Conservation (phyloP, 1,140 invertebrate species). For the Melanaphis sacchari region DNA sequence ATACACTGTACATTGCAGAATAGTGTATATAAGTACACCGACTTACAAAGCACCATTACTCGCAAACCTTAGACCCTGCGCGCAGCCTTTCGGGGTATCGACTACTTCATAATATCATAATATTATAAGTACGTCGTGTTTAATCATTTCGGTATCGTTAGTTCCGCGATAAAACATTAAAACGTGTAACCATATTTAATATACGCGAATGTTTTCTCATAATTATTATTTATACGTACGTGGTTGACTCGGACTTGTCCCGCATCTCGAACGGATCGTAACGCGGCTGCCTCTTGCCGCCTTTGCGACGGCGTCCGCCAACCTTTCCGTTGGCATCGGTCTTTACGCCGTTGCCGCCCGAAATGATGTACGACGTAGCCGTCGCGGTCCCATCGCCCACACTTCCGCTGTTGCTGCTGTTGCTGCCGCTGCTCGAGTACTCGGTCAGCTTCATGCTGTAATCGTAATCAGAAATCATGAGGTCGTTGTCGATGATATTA, state of each 20-base stretch:
- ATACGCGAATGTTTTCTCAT: neutral
- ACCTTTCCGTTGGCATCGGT: neutral
- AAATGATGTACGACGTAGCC: neutral
- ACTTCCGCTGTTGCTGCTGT: neutral
- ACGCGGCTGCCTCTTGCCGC: slow-evolving; percentile 24
- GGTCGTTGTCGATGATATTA: neutral
- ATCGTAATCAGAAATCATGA: too few species aligned
- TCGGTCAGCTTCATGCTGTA: slow-evolving; percentile 33
- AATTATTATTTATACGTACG: neutral
- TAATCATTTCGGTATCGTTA: neutral
- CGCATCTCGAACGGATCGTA: slow-evolving; percentile 28
- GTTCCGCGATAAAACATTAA: neutral
- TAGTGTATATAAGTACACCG: neutral
- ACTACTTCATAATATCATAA: too few species aligned
- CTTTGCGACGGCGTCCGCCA: neutral
- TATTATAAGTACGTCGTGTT: neutral
- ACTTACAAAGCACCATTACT: neutral
- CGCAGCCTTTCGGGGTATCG: too few species aligned
- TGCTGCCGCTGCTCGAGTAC: neutral
- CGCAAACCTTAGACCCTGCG: neutral
- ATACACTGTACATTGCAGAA: neutral
- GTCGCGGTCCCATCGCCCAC: neutral
- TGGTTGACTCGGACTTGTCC: slow-evolving; percentile 8
- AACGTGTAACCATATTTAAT: neutral
- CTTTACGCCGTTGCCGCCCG: neutral